phyloP scores from a whole-genome alignment of 2,888 invertebrate genomes.

The Cancer borealis region DNA sequence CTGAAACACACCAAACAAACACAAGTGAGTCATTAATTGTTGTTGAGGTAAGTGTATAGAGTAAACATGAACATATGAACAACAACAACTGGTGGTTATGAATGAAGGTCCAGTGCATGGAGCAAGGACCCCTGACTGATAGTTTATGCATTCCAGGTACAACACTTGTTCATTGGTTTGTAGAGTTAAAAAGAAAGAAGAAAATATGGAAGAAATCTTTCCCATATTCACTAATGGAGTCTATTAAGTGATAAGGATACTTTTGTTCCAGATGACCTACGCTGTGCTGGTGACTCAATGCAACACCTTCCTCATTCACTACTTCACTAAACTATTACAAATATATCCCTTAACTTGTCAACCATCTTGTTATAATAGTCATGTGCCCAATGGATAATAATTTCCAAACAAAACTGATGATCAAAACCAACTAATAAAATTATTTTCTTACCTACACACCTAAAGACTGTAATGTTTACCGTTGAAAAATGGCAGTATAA shows the following conservation, averaged over 20 bases:
- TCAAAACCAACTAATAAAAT: neutral
- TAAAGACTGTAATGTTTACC: neutral
- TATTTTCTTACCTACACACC: neutral
- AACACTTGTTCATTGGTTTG: neutral
- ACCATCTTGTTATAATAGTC: neutral
- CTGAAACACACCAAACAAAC: conserved; percentile 80
- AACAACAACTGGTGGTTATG: neutral
- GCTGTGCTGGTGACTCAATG: neutral
- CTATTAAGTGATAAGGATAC: neutral
- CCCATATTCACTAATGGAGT: neutral
- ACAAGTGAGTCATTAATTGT: neutral
- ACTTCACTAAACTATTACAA: neutral
- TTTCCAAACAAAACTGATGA: neutral
- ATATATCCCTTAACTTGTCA: neutral
- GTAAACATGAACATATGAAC: neutral
- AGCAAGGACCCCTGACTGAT: neutral
- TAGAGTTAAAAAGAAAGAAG: neutral
- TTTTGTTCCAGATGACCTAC: neutral
- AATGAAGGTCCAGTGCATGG: neutral
- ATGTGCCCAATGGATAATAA: neutral
- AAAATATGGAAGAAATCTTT: neutral
- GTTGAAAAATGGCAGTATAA: too few species aligned
- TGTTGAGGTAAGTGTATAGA: neutral
- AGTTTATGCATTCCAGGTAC: neutral
- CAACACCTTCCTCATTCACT: neutral